A percentile compares a stretch with the other conserved stretches of the same genome.
Conservation (phyloP, 2,888 invertebrate species). For the Heliconius sara region DNA sequence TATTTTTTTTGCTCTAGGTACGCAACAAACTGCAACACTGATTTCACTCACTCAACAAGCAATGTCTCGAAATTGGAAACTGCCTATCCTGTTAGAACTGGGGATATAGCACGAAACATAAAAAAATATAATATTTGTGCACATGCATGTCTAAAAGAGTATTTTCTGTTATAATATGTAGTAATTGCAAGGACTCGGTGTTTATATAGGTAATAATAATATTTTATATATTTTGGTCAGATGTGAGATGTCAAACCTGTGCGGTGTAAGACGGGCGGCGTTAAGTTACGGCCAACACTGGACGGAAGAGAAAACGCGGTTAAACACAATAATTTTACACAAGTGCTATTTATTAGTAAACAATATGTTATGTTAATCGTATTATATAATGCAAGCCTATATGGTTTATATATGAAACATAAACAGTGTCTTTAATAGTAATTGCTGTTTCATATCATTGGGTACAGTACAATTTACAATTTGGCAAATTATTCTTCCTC, state of each 20-base stretch:
- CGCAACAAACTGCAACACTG: no score
- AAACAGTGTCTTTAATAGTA: conserved; percentile 5
- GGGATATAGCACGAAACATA: neutral
- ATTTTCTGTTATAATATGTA: neutral
- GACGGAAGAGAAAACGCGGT: conserved; percentile 69
- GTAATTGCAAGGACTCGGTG: conserved; percentile 28
- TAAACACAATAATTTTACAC: conserved; percentile 50
- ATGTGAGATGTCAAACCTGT: conserved; percentile 49
- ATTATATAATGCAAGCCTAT: neutral
- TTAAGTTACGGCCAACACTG: conserved; percentile 78
- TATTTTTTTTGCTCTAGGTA: no score
- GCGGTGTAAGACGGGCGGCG: conserved; percentile 33
- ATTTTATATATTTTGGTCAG: conserved; percentile 21
- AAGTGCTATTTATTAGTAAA: conserved; percentile 3
- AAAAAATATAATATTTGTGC: neutral
- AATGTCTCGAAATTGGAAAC: neutral
- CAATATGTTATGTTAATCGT: neutral
- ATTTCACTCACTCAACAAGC: no score
- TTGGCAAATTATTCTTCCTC: conserved; percentile 12
- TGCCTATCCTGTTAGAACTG: neutral
- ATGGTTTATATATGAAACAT: neutral
- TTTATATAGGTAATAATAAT: neutral
- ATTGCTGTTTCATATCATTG: neutral
- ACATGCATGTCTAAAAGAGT: neutral
- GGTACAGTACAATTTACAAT: neutral